Evolutionary conservation across 2,113 vertebrate species (phyloP).

Genomic region (Pangasianodon gigas): DNA sequence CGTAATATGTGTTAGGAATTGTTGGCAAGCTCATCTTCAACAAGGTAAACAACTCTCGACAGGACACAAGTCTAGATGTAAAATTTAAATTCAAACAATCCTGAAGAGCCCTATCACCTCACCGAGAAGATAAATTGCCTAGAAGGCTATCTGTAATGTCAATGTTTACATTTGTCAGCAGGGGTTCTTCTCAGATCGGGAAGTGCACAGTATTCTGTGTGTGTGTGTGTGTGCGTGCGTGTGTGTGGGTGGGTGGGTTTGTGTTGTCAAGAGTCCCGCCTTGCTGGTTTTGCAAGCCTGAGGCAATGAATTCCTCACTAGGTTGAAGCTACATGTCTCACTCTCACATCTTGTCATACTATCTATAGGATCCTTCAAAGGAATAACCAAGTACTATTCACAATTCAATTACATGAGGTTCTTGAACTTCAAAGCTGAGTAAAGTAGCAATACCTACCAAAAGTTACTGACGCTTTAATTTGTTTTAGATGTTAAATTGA

Average conservation of each 20-base stretch:
- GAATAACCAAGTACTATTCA: background rate
- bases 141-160: constrained; percentile 11
- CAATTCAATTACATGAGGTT: background rate
- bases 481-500: background rate
- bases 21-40: background rate
- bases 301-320: constrained; percentile 25
- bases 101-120: background rate
- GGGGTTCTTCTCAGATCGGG: background rate
- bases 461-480: background rate
- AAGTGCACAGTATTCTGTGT: background rate
- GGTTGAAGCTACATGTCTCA: background rate
- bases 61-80: background rate
- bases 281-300: constrained; percentile 18
- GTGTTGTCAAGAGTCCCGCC: background rate
- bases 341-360: background rate
- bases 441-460: background rate
- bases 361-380: background rate
- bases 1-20: background rate
- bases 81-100: background rate
- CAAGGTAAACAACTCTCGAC: background rate
- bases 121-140: background rate
- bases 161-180: constrained; percentile 20
- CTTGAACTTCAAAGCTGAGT: background rate
- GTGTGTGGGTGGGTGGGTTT: background rate
- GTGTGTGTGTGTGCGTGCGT: background rate